Percentiles rank a stretch among this genome's conserved stretches.
These are phyloP conservation scores for Hypocryptadius cinnamomeus DNA, from an alignment of 2,113 vertebrate species.

Conservation along the genomic window DNA sequence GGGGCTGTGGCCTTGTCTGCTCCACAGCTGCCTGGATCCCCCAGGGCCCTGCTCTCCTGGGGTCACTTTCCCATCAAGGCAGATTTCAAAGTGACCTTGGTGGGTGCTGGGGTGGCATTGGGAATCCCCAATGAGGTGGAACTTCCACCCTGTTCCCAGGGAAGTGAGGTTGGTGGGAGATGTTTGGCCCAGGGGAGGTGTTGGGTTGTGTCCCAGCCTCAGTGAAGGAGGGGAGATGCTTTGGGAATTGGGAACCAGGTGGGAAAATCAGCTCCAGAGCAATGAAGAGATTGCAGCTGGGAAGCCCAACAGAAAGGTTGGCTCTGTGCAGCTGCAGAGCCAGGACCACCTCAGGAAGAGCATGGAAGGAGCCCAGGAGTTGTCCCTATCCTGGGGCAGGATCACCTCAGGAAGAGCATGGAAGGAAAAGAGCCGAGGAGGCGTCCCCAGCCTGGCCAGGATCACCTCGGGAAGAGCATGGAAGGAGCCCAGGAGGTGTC, in stretches of 20 bases:
- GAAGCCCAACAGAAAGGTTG: background rate
- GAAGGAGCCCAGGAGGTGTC: background rate
- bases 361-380: no score
- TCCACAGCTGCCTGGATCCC: background rate
- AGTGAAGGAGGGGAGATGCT: background rate
- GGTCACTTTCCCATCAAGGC: accelerated
- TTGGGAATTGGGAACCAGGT: accelerated
- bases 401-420: no score
- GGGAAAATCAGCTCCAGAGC: background rate
- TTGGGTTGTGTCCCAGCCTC: background rate
- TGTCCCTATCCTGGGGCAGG: background rate
- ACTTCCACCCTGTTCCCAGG: background rate
- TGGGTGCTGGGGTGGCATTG: background rate
- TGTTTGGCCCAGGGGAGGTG: background rate
- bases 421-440: accelerated
- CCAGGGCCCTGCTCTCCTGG: no score
- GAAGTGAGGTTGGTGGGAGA: background rate
- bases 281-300: accelerated
- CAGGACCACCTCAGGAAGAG: background rate
- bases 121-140: background rate
- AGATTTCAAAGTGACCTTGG: background rate
- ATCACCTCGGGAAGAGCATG: background rate
- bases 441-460: background rate
- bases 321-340: background rate
- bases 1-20: background rate